These are phyloP conservation scores for Pelecanoides urinatrix DNA, from an alignment of 2,113 vertebrate species.

Conservation along the genomic window DNA sequence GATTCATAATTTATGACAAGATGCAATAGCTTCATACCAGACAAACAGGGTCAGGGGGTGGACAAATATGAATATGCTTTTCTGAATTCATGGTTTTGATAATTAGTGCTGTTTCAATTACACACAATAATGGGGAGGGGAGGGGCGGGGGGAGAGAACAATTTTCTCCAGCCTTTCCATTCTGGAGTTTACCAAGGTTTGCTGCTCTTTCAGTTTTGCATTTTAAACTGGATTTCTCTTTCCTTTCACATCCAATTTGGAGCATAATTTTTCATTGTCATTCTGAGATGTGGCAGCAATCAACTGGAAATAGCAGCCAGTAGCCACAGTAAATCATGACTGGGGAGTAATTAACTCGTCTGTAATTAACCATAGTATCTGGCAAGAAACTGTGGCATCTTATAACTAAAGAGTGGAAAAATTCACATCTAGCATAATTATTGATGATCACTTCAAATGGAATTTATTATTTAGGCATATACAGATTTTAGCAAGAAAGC, in stretches of 20 bases:
- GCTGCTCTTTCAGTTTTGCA: background rate
- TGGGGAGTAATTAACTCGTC: conserved; percentile 19
- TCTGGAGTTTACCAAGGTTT: background rate
- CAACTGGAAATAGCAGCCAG: background rate
- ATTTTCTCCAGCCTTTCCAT: background rate
- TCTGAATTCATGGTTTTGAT: background rate
- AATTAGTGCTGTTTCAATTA: background rate
- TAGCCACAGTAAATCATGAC: conserved; percentile 32
- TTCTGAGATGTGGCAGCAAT: background rate
- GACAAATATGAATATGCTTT: background rate
- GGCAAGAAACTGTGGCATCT: background rate
- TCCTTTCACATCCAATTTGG: background rate
- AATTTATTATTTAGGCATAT: background rate
- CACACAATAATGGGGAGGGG: background rate
- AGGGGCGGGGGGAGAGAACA: background rate
- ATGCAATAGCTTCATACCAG: background rate
- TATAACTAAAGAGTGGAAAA: background rate
- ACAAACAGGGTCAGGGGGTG: background rate
- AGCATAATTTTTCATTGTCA: conserved; percentile 19
- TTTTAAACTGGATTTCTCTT: conserved; percentile 12
- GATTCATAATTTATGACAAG: background rate
- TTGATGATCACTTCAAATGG: background rate
- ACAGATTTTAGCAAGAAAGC: background rate
- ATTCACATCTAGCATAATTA: background rate
- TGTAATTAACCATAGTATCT: conserved; percentile 11